phyloP scores from a whole-genome alignment of 2,113 vertebrate species.

The Rhea americana region DNA sequence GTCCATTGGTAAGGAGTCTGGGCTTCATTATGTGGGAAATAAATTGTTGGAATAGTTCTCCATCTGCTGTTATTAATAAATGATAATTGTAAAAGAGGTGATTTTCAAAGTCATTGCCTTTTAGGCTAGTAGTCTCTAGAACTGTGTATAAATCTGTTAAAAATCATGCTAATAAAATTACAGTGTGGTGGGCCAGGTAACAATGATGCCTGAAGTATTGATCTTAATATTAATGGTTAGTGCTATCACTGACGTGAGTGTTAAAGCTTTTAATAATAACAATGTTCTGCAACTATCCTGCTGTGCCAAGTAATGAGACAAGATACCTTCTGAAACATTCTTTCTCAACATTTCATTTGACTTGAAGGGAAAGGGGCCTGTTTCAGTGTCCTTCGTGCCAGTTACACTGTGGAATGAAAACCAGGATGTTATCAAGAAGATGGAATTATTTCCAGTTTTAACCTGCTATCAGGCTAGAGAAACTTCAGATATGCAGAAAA shows the following conservation, averaged over 20 bases:
- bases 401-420: background rate
- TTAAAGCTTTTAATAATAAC: background rate
- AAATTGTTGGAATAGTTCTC: background rate
- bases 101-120: background rate
- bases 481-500: background rate
- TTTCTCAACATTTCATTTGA: background rate
- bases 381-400: background rate
- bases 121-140: background rate
- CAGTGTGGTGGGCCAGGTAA: background rate
- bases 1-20: background rate
- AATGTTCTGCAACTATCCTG: background rate
- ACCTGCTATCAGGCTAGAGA: background rate
- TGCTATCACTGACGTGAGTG: fast-evolving
- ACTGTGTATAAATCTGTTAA: background rate
- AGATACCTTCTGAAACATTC: background rate
- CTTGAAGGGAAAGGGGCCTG: background rate
- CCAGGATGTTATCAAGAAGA: background rate
- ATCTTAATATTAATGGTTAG: background rate
- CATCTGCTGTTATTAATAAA: background rate
- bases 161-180: background rate
- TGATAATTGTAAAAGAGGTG: background rate
- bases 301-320: background rate
- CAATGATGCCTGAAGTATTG: background rate
- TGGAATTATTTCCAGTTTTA: background rate
- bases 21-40: background rate